Evolutionary conservation across 2,113 vertebrate species (phyloP).

Genomic region (Erythrocercus mccallii): DNA sequence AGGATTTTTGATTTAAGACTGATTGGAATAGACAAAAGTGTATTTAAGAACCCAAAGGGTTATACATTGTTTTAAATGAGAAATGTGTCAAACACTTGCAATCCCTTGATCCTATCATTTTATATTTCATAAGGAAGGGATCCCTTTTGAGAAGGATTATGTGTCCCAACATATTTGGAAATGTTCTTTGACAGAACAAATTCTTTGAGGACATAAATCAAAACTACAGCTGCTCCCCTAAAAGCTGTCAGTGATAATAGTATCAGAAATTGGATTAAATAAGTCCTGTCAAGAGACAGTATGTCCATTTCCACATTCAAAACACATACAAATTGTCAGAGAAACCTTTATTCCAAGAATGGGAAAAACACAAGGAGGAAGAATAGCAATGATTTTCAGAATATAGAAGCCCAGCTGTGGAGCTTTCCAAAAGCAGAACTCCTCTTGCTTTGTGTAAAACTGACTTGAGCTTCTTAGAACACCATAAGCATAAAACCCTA

Average conservation of each 20-base stretch:
- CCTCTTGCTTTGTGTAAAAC: not conserved
- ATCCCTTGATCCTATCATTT: constrained; percentile 56
- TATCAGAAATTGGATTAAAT: constrained; percentile 62
- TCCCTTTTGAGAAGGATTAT: constrained; percentile 56
- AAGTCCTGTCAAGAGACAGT: constrained; percentile 52
- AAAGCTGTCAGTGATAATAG: constrained; percentile 72
- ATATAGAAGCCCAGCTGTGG: not conserved
- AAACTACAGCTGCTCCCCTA: constrained; percentile 67
- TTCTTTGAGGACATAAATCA: constrained; percentile 73
- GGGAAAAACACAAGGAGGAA: not conserved
- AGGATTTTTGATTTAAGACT: constrained; percentile 39
- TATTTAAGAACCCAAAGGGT: constrained; percentile 24
- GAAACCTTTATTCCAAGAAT: not conserved
- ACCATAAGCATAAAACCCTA: not conserved
- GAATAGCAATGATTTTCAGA: not conserved
- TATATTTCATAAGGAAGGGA: constrained; percentile 63
- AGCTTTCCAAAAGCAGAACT: not conserved
- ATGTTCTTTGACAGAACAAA: constrained; percentile 67
- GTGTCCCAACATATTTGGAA: constrained; percentile 54
- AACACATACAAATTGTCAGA: constrained; percentile 28
- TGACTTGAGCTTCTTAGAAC: not conserved
- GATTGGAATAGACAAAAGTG: constrained; percentile 50
- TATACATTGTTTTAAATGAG: constrained; percentile 57
- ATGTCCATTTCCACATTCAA: constrained; percentile 58
- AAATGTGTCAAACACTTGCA: constrained; percentile 50